phyloP scores from a whole-genome alignment of 2,797 vertebrate species.

The Catamblyrhynchus diadema region DNA sequence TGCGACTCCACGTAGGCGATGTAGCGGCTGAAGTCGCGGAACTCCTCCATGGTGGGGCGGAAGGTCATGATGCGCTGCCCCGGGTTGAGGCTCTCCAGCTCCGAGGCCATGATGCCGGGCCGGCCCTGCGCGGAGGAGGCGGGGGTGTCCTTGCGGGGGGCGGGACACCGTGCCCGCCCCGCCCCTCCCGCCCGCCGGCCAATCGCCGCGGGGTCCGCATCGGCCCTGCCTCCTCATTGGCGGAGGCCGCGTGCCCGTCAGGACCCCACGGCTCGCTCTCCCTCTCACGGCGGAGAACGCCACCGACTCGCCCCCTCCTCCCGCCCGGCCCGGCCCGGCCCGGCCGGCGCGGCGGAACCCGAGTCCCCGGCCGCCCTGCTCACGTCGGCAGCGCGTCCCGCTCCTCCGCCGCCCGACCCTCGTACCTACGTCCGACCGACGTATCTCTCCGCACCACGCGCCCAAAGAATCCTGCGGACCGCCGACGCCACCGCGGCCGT shows the following conservation, averaged over 20 bases:
- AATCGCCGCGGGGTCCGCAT: conserved; percentile 24
- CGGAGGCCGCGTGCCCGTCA: neutral
- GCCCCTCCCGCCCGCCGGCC: neutral
- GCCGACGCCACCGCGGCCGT: neutral
- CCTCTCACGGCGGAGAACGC: neutral
- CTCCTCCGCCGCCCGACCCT: neutral
- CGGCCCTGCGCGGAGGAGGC: conserved; percentile 2
- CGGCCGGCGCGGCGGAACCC: neutral
- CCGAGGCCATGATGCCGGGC: conserved; percentile 80
- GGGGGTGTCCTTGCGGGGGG: neutral
- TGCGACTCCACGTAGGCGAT: conserved; percentile 92
- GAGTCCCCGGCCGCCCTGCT: neutral
- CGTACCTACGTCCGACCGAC: neutral
- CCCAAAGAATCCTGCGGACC: neutral
- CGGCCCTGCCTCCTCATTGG: conserved; percentile 5
- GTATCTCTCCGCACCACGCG: conserved; percentile 9
- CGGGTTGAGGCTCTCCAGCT: conserved; percentile 80
- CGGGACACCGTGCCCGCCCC: neutral
- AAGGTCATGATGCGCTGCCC: conserved; percentile 90
- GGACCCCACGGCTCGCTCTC: neutral
- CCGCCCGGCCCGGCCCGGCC: neutral
- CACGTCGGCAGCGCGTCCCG: neutral
- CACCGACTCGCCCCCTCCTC: neutral
- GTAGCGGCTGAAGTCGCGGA: conserved; percentile 90
- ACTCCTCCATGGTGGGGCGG: conserved; percentile 90